A percentile compares a stretch with the other conserved stretches of the same genome.
phyloP scores from a whole-genome alignment of 2,113 vertebrate species.

The Carollia perspicillata region DNA sequence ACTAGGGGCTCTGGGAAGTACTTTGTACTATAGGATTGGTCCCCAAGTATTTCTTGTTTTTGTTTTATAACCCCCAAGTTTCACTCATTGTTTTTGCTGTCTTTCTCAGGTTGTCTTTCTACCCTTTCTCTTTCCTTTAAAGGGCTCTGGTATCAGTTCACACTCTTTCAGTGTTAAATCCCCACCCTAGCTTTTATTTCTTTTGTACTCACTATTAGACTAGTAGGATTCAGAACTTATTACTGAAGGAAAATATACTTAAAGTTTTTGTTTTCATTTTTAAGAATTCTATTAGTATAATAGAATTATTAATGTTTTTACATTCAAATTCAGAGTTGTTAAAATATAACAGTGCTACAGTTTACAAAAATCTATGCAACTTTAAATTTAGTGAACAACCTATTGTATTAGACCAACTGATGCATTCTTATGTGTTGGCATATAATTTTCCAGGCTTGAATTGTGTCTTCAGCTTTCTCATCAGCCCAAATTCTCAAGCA shows the following conservation, averaged over 20 bases:
- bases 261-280: not conserved
- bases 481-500: not conserved
- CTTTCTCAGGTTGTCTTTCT: not conserved
- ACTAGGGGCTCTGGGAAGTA: not conserved
- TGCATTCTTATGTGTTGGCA: not conserved
- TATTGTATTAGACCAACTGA: not conserved
- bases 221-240: not conserved
- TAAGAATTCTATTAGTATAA: not conserved
- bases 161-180: not conserved
- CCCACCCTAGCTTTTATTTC: not conserved
- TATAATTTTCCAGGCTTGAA: not conserved
- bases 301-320: not conserved
- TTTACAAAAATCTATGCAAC: not conserved
- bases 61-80: not conserved
- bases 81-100: not conserved
- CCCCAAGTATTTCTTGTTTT: not conserved
- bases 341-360: not conserved
- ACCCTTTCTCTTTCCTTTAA: not conserved
- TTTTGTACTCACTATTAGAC: not conserved
- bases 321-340: not conserved
- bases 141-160: not conserved
- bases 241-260: not conserved
- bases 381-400: not conserved
- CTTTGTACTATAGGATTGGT: not conserved
- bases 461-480: not conserved